Evolutionary conservation across 2,888 invertebrate genomes (phyloP).

Genomic region (Drosophila neoperkinsi): DNA sequence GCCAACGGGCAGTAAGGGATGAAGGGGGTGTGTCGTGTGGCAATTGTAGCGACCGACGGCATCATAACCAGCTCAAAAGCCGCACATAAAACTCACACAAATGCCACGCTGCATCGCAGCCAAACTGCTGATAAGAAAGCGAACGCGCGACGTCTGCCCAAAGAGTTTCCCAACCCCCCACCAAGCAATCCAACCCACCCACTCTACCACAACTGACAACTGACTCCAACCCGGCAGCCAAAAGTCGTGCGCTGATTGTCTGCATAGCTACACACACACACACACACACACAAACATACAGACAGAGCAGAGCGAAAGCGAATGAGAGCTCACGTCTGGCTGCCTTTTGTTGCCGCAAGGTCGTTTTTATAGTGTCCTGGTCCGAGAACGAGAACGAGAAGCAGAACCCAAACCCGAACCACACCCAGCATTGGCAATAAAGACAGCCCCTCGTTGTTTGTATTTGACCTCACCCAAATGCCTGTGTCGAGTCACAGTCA

Average conservation of each 20-base stretch:
- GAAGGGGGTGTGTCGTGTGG: slow-evolving; percentile 13
- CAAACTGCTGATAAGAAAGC: slow-evolving; percentile 75
- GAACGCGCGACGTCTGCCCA: slow-evolving; percentile 60
- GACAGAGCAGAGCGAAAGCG: slow-evolving; percentile 17
- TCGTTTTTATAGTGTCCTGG: slow-evolving; percentile 77
- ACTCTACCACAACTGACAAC: slow-evolving; percentile 17
- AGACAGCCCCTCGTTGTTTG: slow-evolving; percentile 60
- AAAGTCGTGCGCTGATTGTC: slow-evolving; percentile 67
- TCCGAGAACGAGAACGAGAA: slow-evolving; percentile 21
- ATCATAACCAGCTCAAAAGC: slow-evolving; percentile 78
- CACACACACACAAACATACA: slow-evolving; percentile 14
- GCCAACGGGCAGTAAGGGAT: slow-evolving; percentile 21
- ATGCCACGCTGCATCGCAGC: slow-evolving; percentile 77
- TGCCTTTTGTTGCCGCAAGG: slow-evolving; percentile 77
- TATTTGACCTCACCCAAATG: slow-evolving; percentile 65
- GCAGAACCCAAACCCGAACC: slow-evolving; percentile 9
- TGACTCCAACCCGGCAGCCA: slow-evolving; percentile 54
- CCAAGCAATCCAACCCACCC: slow-evolving; percentile 6
- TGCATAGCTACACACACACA: slow-evolving; percentile 31
- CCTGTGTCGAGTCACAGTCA: slow-evolving; percentile 40
- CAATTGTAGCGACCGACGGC: slow-evolving; percentile 60
- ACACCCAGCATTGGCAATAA: slow-evolving; percentile 40
- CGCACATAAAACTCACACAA: slow-evolving; percentile 77
- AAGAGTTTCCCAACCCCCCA: slow-evolving; percentile 22
- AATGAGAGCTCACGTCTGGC: slow-evolving; percentile 54